Evolutionary conservation across 2,797 vertebrate species (phyloP).

Genomic region (Acanthiza pusilla): DNA sequence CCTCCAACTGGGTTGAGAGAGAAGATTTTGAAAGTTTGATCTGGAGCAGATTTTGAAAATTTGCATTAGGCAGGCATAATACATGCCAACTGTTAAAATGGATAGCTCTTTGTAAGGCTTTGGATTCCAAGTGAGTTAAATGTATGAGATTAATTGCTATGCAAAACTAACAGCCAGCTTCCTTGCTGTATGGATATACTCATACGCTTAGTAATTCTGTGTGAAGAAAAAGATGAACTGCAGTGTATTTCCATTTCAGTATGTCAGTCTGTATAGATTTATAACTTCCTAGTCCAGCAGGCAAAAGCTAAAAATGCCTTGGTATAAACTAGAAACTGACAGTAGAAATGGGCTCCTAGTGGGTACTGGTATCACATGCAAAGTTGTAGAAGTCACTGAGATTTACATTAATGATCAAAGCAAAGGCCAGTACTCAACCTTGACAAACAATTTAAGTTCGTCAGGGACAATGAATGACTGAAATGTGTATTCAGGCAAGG

Average conservation of each 20-base stretch:
- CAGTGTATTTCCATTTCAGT: not conserved
- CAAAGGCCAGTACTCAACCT: not conserved
- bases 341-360: not conserved
- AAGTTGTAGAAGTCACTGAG: not conserved
- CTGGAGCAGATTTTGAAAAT: not conserved
- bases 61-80: not conserved
- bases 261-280: not conserved
- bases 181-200: not conserved
- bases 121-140: not conserved
- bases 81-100: not conserved
- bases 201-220: not conserved
- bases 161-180: not conserved
- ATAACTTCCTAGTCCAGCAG: not conserved
- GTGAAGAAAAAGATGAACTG: not conserved
- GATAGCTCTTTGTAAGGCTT: not conserved
- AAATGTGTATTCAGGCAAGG: not conserved
- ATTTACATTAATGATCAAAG: not conserved
- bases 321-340: not conserved
- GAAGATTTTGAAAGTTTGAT: not conserved
- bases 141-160: not conserved
- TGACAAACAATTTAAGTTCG: not conserved
- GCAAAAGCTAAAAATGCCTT: not conserved
- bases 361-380: not conserved
- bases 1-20: not conserved
- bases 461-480: not conserved